Base-by-base conservation (phyloP, 2,888 invertebrate species). In the Rotaria socialis region DNA sequence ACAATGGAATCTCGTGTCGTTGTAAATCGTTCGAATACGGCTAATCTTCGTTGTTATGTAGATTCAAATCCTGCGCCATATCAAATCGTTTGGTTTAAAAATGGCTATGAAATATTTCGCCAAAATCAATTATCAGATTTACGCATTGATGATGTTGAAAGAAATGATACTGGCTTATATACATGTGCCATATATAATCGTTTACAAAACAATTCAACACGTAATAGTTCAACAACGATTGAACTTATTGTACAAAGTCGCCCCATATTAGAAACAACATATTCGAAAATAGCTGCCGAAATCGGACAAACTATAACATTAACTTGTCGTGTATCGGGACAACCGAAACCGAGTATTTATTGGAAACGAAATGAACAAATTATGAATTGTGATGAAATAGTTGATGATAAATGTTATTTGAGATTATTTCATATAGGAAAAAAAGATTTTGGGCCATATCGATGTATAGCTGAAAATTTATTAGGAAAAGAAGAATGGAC, bases 401-500 rank as follows among this genome's bases (percentile, higher is more conserved):
- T n/a, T 8, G 47, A 80, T 47, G 80, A 80, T 11, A 47, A 80
- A 47, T 80, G 80, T 47, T 47, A 47, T 47, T 47, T 80, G 11
- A 80, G 10, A 47, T 80, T 80, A 80, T 41, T n/a, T 43, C 24
- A 80, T 10, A 14, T 80, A 1, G n/a, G 47, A 10, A 80, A 43
- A 11, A 80, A 80, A 80, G 80, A 80, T 47, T 80, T 80, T 47
- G 80, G 80, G 14, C 24, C 43, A 47, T 80, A 80, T 80, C 8
- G 14, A 47, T 80, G 80, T 80, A 80, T 80, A n/a, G 80, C 80
- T 8, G 80, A 80, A 47, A 80, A 80, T 80, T n/a, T 80, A 47
- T n/a, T 80, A 22, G 80, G 80, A 47, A 80, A 47, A 80, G 80
- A 80, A 80, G 80, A 80, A 80, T 80, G 80, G 80, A 80, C 80